phyloP scores from a whole-genome alignment of 2,113 vertebrate species.

The Microcebus jonahi region DNA sequence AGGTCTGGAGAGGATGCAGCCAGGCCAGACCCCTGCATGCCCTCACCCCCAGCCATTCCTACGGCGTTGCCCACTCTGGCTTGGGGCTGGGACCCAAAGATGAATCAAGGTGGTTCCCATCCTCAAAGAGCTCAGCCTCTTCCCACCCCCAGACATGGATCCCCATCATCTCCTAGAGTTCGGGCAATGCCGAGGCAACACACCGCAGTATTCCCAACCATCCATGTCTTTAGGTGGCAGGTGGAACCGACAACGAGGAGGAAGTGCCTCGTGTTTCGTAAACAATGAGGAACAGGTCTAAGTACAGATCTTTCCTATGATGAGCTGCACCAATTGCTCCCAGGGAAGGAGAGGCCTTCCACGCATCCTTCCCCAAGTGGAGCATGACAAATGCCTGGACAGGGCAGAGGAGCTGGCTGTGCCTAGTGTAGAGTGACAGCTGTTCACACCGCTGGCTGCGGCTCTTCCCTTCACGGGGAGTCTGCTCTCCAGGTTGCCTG shows the following conservation, averaged over 20 bases:
- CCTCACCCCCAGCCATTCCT: neutral
- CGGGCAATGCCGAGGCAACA: neutral
- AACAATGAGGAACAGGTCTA: neutral
- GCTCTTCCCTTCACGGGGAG: fast-evolving
- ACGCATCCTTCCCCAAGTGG: fast-evolving
- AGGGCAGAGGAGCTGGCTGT: neutral
- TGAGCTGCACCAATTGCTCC: neutral
- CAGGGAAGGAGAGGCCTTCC: neutral
- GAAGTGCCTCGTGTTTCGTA: neutral
- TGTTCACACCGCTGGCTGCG: neutral
- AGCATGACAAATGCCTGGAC: neutral
- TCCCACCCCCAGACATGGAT: fast-evolving
- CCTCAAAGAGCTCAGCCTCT: neutral
- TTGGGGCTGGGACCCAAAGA: neutral
- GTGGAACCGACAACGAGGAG: neutral
- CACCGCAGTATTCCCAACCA: neutral
- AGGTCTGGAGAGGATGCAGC: neutral
- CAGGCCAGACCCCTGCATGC: neutral
- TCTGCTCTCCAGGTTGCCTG: neutral
- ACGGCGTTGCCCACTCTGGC: fast-evolving
- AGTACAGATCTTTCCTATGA: neutral
- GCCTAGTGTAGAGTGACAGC: neutral
- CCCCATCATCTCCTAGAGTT: too few species aligned
- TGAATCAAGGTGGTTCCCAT: neutral
- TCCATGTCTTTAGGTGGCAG: neutral